Evolutionary conservation across 2,888 invertebrate species (phyloP).

Genomic region (Mystacides longicornis): DNA sequence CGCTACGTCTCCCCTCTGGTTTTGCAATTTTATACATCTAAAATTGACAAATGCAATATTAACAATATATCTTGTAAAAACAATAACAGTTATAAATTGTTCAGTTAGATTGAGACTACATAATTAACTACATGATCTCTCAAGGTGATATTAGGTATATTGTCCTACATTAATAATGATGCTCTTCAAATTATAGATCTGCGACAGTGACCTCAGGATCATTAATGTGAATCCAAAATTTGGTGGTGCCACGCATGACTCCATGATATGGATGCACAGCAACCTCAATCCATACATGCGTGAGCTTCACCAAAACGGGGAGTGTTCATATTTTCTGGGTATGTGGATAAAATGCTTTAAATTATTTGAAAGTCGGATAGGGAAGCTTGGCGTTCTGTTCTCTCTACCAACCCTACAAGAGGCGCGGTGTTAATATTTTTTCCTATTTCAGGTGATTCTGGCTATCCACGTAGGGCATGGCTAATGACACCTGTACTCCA

Average conservation of each 20-base stretch:
- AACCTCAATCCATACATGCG: neutral
- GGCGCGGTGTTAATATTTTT: neutral
- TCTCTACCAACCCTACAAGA: too few species aligned
- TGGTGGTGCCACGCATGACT: conserved; percentile 3
- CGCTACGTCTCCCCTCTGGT: too few species aligned
- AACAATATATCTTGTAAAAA: too few species aligned
- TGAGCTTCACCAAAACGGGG: neutral
- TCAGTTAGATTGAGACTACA: too few species aligned
- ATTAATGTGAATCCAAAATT: neutral
- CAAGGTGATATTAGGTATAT: too few species aligned
- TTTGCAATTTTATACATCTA: too few species aligned
- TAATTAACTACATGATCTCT: too few species aligned
- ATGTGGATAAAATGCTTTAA: neutral
- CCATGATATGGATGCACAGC: neutral
- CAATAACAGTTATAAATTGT: too few species aligned
- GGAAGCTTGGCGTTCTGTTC: too few species aligned
- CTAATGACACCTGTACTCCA: conserved; percentile 1
- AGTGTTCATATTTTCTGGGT: neutral
- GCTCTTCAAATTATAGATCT: neutral
- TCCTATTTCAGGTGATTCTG: neutral
- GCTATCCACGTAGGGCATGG: conserved; percentile 4
- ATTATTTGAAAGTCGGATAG: neutral
- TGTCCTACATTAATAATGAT: neutral
- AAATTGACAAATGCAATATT: too few species aligned
- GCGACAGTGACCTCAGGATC: conserved; percentile 3